Evolutionary conservation across 2,797 vertebrate genomes (phyloP).

Genomic region (Leuciscus waleckii): DNA sequence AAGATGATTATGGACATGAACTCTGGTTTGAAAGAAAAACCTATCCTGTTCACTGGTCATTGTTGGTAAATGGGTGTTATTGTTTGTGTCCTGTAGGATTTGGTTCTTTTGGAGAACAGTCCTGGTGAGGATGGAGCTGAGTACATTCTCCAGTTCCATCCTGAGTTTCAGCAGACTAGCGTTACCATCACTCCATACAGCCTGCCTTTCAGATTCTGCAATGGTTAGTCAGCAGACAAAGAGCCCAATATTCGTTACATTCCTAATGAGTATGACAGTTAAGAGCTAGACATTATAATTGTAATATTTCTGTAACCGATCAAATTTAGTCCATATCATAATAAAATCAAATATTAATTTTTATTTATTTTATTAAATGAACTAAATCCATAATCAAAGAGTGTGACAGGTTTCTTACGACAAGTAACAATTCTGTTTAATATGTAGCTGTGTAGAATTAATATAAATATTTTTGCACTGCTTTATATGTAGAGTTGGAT

Average conservation of each 20-base stretch:
- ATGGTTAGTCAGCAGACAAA: slow-evolving; percentile 78
- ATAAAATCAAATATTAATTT: not conserved
- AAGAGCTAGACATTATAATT: not conserved
- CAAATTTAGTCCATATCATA: not conserved
- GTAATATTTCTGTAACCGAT: not conserved
- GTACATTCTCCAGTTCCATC: slow-evolving; percentile 85
- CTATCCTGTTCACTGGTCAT: not conserved
- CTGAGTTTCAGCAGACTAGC: slow-evolving; percentile 54
- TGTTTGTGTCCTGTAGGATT: slow-evolving; percentile 73
- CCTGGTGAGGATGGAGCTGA: slow-evolving; percentile 84
- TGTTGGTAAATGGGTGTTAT: slow-evolving; percentile 69
- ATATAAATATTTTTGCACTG: too few relatives aligned
- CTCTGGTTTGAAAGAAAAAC: not conserved
- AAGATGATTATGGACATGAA: not conserved
- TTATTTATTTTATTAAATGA: too few relatives aligned
- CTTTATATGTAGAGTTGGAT: too few relatives aligned
- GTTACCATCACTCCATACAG: slow-evolving; percentile 76
- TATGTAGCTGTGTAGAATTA: not conserved
- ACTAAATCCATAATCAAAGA: not conserved
- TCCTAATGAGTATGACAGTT: not conserved
- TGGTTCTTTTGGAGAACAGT: slow-evolving; percentile 88
- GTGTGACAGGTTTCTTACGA: not conserved
- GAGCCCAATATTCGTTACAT: not conserved
- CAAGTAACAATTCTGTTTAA: not conserved
- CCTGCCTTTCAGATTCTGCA: slow-evolving; percentile 88